phyloP scores from a whole-genome alignment of 2,888 invertebrate genomes.

The Cheilosia scutellata region DNA sequence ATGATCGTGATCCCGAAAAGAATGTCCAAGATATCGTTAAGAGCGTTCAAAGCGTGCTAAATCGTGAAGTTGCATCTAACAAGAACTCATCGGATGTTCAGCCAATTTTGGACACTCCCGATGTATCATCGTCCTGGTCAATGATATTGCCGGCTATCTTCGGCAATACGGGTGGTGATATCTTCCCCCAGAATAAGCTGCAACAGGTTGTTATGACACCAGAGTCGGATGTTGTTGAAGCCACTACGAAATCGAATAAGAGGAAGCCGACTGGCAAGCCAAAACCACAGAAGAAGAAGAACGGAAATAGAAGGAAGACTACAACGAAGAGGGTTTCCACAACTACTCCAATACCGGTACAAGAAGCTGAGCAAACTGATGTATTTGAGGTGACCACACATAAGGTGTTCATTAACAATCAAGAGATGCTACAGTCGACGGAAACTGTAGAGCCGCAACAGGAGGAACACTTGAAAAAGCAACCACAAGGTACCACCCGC shows the following conservation, averaged over 20 bases:
- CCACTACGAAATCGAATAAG: conserved; percentile 77
- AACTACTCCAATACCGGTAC: conserved; percentile 75
- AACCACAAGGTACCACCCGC: conserved; percentile 68
- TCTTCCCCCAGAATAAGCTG: conserved; percentile 85
- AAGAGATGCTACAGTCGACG: conserved; percentile 80
- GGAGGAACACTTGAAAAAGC: conserved; percentile 77
- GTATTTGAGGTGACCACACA: conserved; percentile 79
- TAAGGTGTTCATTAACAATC: conserved; percentile 81
- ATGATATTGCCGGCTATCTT: conserved; percentile 92
- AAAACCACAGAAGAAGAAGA: conserved; percentile 81
- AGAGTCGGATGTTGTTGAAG: conserved; percentile 83
- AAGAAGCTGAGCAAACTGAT: conserved; percentile 77
- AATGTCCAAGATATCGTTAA: conserved; percentile 92
- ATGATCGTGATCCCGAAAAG: conserved; percentile 86
- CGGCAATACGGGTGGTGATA: conserved; percentile 88
- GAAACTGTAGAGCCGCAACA: conserved; percentile 65
- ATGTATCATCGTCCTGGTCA: conserved; percentile 91
- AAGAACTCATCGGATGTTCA: conserved; percentile 85
- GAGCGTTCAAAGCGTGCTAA: conserved; percentile 93
- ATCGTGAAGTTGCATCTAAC: conserved; percentile 88
- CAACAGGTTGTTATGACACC: conserved; percentile 84
- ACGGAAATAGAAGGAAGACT: conserved; percentile 80
- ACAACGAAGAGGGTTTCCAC: conserved; percentile 75
- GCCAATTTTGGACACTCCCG: conserved; percentile 88
- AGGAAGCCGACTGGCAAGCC: conserved; percentile 79